These are phyloP conservation scores for Crotalus tigris DNA, from an alignment of 2,113 vertebrate genomes.

Conservation along the genomic window DNA sequence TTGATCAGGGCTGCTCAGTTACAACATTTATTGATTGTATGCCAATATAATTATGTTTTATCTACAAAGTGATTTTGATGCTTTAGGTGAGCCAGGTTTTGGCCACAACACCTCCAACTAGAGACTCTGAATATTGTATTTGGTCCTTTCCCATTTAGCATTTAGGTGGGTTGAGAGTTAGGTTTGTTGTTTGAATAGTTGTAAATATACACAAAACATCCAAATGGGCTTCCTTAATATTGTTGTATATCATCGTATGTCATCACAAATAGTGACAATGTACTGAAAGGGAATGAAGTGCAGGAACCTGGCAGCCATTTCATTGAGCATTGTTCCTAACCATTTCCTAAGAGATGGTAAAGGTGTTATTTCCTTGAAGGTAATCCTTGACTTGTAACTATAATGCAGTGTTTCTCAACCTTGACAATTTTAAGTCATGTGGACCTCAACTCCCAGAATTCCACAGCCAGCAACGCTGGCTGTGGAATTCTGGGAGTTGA, in stretches of 20 bases:
- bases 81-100: background rate
- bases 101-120: background rate
- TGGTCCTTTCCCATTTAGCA: background rate
- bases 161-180: background rate
- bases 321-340: background rate
- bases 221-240: background rate
- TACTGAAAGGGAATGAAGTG: background rate
- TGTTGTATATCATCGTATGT: background rate
- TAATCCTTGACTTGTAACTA: background rate
- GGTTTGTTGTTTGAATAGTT: background rate
- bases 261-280: background rate
- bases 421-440: too few species aligned
- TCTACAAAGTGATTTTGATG: background rate
- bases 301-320: background rate
- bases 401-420: background rate
- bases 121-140: background rate
- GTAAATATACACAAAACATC: background rate
- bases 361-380: background rate
- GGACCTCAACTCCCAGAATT: too few species aligned
- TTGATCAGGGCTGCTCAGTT: background rate
- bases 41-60: background rate
- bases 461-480: too few species aligned
- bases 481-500: too few species aligned
- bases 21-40: background rate
- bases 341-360: background rate